These are phyloP conservation scores for Syngnathoides biaculeatus DNA, from an alignment of 2,113 vertebrate species.

Conservation along the genomic window DNA sequence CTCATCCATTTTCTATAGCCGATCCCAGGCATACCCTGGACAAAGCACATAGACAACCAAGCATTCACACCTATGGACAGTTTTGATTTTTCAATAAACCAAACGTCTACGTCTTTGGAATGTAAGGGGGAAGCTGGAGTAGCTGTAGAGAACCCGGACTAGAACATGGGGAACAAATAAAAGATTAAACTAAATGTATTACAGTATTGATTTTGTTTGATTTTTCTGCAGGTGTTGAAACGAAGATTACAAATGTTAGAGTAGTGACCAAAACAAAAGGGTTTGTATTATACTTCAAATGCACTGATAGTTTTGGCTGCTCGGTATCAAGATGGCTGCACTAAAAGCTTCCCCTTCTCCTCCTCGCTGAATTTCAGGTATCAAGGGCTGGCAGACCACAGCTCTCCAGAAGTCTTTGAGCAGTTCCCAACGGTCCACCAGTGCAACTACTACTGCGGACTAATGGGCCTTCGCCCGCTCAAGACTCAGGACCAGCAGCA, in stretches of 20 bases:
- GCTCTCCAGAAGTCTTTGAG: constrained; percentile 82
- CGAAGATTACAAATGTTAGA: constrained; percentile 86
- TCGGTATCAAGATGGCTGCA: not conserved
- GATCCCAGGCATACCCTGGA: no score
- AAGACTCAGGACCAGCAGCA: constrained; percentile 77
- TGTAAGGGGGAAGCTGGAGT: no score
- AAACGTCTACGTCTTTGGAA: no score
- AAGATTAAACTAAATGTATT: no score
- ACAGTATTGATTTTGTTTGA: not conserved
- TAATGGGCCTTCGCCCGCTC: constrained; percentile 79
- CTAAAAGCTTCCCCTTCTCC: not conserved
- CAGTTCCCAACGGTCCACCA: constrained; percentile 81
- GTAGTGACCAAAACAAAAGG: constrained; percentile 89
- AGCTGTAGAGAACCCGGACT: no score
- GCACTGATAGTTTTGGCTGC: not conserved
- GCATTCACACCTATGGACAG: no score
- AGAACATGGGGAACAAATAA: no score
- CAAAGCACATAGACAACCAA: no score
- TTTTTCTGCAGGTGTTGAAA: constrained; percentile 81
- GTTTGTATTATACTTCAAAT: constrained; percentile 70
- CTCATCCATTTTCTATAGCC: no score
- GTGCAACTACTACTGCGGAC: constrained; percentile 87
- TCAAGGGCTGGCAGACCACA: constrained; percentile 87
- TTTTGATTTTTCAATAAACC: no score
- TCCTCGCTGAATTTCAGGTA: constrained; percentile 75